These are phyloP conservation scores for Eucera pruinosa DNA, from an alignment of 2,888 invertebrate genomes.

Conservation along the genomic window DNA sequence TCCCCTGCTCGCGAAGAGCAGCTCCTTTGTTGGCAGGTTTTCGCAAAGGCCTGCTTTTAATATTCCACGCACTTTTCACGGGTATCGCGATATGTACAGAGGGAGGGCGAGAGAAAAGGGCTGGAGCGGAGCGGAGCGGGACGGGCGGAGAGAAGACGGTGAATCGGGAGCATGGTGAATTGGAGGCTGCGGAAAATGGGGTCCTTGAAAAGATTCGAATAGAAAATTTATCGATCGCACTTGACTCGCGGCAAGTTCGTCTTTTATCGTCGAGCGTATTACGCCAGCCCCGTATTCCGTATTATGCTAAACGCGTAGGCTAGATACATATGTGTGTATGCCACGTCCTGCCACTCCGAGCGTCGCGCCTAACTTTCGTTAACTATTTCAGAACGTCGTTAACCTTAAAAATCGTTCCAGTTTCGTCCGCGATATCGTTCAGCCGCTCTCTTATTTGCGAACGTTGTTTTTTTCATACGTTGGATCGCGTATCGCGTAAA, in stretches of 20 bases:
- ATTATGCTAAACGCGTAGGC: neutral
- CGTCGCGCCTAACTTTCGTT: too few relatives aligned
- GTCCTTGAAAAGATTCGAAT: constrained; percentile 50
- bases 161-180: constrained; percentile 27
- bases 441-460: too few relatives aligned
- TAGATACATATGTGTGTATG: too few relatives aligned
- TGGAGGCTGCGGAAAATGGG: constrained; percentile 28
- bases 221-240: constrained; percentile 51
- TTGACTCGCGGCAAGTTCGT: constrained; percentile 12
- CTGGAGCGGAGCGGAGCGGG: neutral
- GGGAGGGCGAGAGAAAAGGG: constrained; percentile 20
- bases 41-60: constrained; percentile 23
- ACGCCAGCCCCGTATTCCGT: neutral
- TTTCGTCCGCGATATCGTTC: too few relatives aligned
- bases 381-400: too few relatives aligned
- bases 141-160: neutral
- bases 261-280: constrained; percentile 6
- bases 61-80: constrained; percentile 45
- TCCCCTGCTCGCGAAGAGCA: neutral
- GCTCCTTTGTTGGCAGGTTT: neutral
- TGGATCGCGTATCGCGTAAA: too few relatives aligned
- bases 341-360: too few relatives aligned
- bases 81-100: constrained; percentile 20
- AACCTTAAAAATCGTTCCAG: too few relatives aligned
- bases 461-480: too few relatives aligned